Conservation (phyloP, 2,113 vertebrate genomes). For the Semnornis frantzii region DNA sequence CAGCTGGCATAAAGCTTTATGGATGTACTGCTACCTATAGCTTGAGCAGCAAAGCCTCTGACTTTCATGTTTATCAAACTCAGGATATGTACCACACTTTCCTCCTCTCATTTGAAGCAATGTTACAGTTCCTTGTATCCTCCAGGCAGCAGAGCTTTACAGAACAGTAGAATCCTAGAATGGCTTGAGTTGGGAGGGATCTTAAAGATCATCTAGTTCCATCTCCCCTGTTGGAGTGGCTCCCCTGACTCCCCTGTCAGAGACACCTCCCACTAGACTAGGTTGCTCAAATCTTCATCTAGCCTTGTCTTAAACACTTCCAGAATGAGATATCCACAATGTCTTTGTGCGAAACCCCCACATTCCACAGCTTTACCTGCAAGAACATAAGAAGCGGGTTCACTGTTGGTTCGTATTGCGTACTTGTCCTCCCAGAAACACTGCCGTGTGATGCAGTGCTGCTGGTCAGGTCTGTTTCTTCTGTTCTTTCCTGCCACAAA, state of each 20-base stretch:
- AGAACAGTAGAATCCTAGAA: not conserved
- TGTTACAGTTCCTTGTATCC: not conserved
- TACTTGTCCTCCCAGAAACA: not conserved
- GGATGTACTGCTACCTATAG: not conserved
- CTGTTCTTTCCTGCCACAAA: not conserved
- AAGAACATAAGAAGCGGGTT: not conserved
- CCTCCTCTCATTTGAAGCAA: not conserved
- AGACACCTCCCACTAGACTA: no score
- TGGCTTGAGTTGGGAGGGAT: no score
- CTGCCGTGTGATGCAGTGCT: not conserved
- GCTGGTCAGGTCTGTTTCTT: not conserved
- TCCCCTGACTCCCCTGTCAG: no score
- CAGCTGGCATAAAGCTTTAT: not conserved
- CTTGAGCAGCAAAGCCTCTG: not conserved
- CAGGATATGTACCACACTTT: not conserved
- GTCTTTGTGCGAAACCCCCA: not conserved
- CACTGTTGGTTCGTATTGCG: rapidly evolving
- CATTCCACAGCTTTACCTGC: not conserved
- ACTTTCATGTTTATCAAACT: not conserved
- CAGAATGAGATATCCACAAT: no score
- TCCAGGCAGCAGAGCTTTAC: not conserved
- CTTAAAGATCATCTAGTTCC: no score
- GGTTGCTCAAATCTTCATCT: no score
- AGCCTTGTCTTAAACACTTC: no score
- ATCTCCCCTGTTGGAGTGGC: no score